These are phyloP conservation scores for Troides aeacus DNA, from an alignment of 2,888 invertebrate species.

Conservation along the genomic window DNA sequence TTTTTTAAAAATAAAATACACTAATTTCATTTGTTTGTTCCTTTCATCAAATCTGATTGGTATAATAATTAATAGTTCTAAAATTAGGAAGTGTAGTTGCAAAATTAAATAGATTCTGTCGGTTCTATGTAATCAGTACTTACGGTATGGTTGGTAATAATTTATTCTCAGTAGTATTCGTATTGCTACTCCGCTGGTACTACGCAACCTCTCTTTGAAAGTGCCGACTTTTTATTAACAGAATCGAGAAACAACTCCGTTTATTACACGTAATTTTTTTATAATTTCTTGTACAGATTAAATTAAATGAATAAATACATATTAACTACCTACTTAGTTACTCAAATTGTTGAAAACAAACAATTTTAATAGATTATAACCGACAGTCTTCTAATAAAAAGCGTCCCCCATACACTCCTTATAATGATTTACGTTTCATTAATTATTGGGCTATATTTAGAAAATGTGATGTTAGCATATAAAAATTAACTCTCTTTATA, in stretches of 20 bases:
- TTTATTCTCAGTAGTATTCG: slow-evolving; percentile 9
- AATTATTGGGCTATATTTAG: too few species aligned
- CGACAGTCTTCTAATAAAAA: too few species aligned
- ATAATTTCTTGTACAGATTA: not conserved
- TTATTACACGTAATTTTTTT: not conserved
- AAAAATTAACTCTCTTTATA: too few species aligned
- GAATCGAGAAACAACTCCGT: slow-evolving; percentile 4
- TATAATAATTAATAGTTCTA: not conserved
- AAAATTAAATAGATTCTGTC: slow-evolving; percentile 2
- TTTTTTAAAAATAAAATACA: not conserved
- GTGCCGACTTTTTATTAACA: slow-evolving; percentile 6
- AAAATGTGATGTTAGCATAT: too few species aligned
- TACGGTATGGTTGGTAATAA: slow-evolving; percentile 1
- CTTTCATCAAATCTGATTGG: not conserved
- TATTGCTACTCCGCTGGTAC: not conserved
- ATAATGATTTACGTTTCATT: too few species aligned
- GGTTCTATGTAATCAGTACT: slow-evolving; percentile 2
- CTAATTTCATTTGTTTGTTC: not conserved
- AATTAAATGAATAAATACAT: not conserved
- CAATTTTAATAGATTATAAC: too few species aligned
- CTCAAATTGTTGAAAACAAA: too few species aligned
- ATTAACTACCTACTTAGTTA: not conserved
- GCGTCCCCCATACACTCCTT: too few species aligned
- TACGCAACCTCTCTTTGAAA: slow-evolving; percentile 12
- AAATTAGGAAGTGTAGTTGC: not conserved